Base-by-base conservation (phyloP, 1,140 invertebrate genomes). In the Drosophila sulfurigaster region DNA sequence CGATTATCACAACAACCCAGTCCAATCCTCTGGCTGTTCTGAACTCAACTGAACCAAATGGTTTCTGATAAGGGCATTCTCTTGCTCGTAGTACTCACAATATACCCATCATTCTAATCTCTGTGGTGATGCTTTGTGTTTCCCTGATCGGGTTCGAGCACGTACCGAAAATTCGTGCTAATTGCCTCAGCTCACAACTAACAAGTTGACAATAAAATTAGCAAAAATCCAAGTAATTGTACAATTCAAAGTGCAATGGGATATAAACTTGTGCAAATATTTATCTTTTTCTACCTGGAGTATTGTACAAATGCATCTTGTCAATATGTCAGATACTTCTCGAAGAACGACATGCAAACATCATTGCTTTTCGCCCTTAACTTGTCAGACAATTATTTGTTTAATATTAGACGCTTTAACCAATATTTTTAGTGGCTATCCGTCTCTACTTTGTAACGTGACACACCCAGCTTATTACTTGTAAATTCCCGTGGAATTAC, bases 1-100 rank as follows among this genome's bases (percentile, higher is more conserved):
- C 38, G 70, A 73, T 74, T 56, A 74, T 68, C 38, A 43, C 65
- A 4, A 15, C 56, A 13, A 32, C 71, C 65, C 51, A 69, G 49
- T 49, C 41, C 49, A 57, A 58, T 48, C n/a, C 67, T 56, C 66
- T 56, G 59, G 43, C 58, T 59, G 63, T 59, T 49, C 62, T 52
- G 48, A 56, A 56, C 32, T 43, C 41, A 43, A 43, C 41, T 54
- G 51, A 54, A 54, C 51, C 56, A 32, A 60, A 59, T 56, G 62
- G 49, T 56, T 11, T 5, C 35, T 57, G 72, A 75, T 75, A 75
- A 75, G 51, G 35, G n/a, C 56, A 28, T 38, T 54, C 30, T 4
- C 15, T 7, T 66, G 35, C 35, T 38, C 35, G 35, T 5, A 28
- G 41, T 46, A 43, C 41, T 20, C 8, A 25, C 16, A 25, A 6